Base-by-base conservation (phyloP, 30 jellyfish, hydroid and myxozoan genomes). In the Nemopilema nomurai region DNA sequence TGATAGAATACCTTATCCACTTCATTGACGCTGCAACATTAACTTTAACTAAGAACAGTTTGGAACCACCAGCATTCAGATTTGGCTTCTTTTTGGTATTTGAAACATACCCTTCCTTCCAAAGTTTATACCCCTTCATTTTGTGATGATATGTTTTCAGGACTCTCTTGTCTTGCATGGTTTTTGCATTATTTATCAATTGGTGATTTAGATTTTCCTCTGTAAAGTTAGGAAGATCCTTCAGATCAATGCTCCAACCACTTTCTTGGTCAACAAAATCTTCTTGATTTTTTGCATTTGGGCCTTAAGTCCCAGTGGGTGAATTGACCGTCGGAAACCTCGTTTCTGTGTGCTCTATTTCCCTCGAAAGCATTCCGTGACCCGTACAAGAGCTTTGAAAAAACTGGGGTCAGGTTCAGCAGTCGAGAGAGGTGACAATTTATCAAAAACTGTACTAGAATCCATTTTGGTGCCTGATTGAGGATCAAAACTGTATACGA, bases 61-160 rank as follows among this genome's bases (percentile, higher is more conserved):
- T 28, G 32, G 31, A 19, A 20, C 29, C 67, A 30, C 16, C 52
- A 51, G 87, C 32, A 13, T 19, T 49, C 6, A 79, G 27, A 18
- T 67, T 79, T 20, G 89, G 83, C 49, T 79, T 79, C 80, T 57
- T 0, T 62, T 30, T 1, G 52, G 66, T 29, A 28, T 79, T 62
- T 16, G 68, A 62, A 0, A 65, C 89, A 62, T 62, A 79, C 51
- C 89, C 69, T 32, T 79, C 89, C 69, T 79, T 79, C 81, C 80
- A 79, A 18, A 31, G 51, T 41, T 67, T 64, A 65, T 79, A 65
- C 29, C 89, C 89, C 49, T 62, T 28, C 31, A 29, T 28, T 33
- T 79, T 79, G 68, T 64, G 49, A 17, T 81, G 79, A 49, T 62
- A 49, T 19, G 89, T 52, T 26, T 79, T 63, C 79, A 81, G 89